A percentile compares a stretch with the other conserved stretches of the same genome.
These are phyloP conservation scores for Castor canadensis DNA, from an alignment of 2,113 vertebrate genomes.

Conservation along the genomic window DNA sequence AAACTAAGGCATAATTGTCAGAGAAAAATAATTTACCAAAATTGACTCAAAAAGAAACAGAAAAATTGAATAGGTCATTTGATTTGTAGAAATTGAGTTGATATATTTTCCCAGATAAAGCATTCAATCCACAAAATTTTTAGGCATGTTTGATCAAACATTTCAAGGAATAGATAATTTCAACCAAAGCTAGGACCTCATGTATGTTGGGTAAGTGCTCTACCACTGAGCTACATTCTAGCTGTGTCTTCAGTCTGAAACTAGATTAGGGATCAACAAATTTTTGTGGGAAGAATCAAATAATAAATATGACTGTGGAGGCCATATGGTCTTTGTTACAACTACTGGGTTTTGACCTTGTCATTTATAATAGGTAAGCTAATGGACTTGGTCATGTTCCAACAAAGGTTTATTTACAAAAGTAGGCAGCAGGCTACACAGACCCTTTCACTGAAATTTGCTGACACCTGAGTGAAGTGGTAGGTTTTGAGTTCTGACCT, in stretches of 20 bases:
- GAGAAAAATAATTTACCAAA: constrained; percentile 19
- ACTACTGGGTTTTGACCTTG: neutral
- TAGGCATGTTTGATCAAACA: constrained; percentile 23
- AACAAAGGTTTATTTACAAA: neutral
- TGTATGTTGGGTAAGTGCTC: neutral
- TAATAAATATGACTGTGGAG: neutral
- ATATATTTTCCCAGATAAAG: neutral
- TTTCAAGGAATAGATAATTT: neutral
- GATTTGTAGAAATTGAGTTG: constrained; percentile 2
- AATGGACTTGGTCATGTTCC: neutral
- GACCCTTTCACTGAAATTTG: neutral
- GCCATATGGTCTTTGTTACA: neutral
- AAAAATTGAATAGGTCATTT: constrained; percentile 24
- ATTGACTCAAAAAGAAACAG: constrained; percentile 27
- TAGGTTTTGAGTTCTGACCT: neutral
- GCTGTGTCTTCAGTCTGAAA: neutral
- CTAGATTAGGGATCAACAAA: neutral
- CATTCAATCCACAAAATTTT: neutral
- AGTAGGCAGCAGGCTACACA: neutral
- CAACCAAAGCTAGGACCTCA: neutral
- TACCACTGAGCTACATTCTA: neutral
- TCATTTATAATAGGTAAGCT: neutral
- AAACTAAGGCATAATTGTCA: constrained; percentile 1
- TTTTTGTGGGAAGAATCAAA: neutral
- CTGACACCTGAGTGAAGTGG: neutral